These are phyloP conservation scores for Coenobita brevimanus DNA, from an alignment of 1,140 invertebrate genomes.

Conservation along the genomic window DNA sequence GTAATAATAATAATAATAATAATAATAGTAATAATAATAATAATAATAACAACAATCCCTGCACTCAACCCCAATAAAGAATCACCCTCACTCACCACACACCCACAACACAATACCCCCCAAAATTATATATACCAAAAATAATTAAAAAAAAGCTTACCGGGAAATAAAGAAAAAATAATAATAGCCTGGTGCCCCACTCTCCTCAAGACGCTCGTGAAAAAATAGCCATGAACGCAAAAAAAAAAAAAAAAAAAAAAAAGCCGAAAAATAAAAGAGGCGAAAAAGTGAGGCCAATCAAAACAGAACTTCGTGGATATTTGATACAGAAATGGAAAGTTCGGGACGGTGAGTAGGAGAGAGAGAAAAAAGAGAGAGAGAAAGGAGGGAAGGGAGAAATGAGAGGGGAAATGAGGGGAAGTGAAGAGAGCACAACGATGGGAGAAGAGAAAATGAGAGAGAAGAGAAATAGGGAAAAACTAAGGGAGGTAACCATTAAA, in stretches of 20 bases:
- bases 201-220: too few relatives aligned
- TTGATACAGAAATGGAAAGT: not conserved
- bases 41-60: too few relatives aligned
- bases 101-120: too few relatives aligned
- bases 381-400: not conserved
- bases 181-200: not conserved
- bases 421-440: too few relatives aligned
- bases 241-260: not conserved
- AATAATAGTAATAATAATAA: too few relatives aligned
- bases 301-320: not conserved
- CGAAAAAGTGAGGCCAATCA: not conserved
- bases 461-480: not conserved
- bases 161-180: not conserved
- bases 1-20: too few relatives aligned
- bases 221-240: not conserved
- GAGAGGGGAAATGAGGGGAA: not conserved
- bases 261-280: too few relatives aligned
- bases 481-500: not conserved
- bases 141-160: too few relatives aligned
- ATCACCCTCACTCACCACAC: too few relatives aligned
- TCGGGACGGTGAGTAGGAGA: not conserved
- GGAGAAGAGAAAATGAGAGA: too few relatives aligned
- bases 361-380: not conserved
- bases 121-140: too few relatives aligned
- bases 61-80: too few relatives aligned